These are phyloP conservation scores for Callithrix jacchus DNA, from an alignment of 2,113 vertebrate species.

Conservation along the genomic window DNA sequence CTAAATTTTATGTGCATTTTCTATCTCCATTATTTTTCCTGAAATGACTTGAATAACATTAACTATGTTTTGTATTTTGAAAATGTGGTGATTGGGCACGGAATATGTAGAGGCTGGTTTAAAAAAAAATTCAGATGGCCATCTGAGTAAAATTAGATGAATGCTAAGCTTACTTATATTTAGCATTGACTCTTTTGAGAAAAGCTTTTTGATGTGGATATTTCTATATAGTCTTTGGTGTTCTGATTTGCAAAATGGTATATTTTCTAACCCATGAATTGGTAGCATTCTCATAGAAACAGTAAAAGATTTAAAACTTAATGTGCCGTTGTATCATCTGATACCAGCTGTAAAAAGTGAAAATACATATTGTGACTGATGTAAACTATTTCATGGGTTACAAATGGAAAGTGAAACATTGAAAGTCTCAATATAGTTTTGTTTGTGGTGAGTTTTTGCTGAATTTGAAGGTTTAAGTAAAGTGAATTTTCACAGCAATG, in stretches of 20 bases:
- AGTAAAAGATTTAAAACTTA: not conserved
- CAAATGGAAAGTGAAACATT: not conserved
- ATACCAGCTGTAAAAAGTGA: not conserved
- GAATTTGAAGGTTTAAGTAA: slow-evolving; percentile 18
- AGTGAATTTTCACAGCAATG: not conserved
- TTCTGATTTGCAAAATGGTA: not conserved
- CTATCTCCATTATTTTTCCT: not conserved
- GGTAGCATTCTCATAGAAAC: not conserved
- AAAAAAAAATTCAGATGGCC: not conserved
- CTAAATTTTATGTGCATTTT: not conserved
- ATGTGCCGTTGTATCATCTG: not conserved
- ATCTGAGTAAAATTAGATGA: not conserved
- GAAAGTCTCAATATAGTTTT: not conserved
- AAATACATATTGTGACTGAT: not conserved
- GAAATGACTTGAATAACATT: not conserved
- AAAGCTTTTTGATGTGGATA: not conserved
- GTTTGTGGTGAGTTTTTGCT: slow-evolving; percentile 5
- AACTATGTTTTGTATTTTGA: not conserved
- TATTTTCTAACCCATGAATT: not conserved
- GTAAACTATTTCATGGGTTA: not conserved
- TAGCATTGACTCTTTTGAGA: slow-evolving; percentile 7
- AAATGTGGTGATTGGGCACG: not conserved
- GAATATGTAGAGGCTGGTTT: not conserved
- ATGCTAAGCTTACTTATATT: not conserved
- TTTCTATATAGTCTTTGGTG: not conserved